Evolutionary conservation across 2,797 vertebrate genomes (phyloP), one percentile per base, ranked within the genome.

Genomic region (Sebastes diploproa): DNA sequence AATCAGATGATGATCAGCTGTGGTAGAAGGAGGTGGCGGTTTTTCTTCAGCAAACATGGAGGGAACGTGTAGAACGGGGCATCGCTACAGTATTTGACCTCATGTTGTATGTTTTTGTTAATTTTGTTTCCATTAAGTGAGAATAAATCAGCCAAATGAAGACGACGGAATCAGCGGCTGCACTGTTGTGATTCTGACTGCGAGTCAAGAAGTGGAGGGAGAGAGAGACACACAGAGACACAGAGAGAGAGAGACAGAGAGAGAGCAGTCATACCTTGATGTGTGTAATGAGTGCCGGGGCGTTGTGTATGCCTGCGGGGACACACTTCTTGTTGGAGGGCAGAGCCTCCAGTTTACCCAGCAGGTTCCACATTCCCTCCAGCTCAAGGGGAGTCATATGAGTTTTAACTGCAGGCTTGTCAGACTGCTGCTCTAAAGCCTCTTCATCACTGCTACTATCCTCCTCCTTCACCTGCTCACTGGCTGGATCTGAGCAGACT

Each of bases 291-390:
- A 99, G 96, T 2, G 97, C 97, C 0, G 97, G 96, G 60, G 97
- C 96, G 0, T 99, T 98, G 89, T 98, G 97, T 14, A 99, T 98
- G 50, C 98, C 98, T 0, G 97, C 96, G n/a, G 98, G 98, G 63
- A 99, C 97, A 34, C 97, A 98, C 84, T 97, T 99, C 95, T 98
- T 99, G 91, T 97, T 96, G 67, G 97, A 95, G 1, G 98, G 98
- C 64, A 99, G 94, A 0, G 97, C 91, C 89, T 99, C 98, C 90
- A 99, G 95, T 88, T 98, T 99, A 66, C 97, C 97, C 85, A 99
- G 94, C 18, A 99, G 96, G 92, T 96, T 98, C 92, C 96, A 97
- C 72, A 99, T 95, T 5, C 98, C 98, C 90, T 99, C 98, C 81
- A 98, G 93, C 89, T 99, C 98, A 22, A 99, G 97, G 1, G 97